phyloP scores from a whole-genome alignment of 2,888 invertebrate species.

The Neoitamus cyanurus region DNA sequence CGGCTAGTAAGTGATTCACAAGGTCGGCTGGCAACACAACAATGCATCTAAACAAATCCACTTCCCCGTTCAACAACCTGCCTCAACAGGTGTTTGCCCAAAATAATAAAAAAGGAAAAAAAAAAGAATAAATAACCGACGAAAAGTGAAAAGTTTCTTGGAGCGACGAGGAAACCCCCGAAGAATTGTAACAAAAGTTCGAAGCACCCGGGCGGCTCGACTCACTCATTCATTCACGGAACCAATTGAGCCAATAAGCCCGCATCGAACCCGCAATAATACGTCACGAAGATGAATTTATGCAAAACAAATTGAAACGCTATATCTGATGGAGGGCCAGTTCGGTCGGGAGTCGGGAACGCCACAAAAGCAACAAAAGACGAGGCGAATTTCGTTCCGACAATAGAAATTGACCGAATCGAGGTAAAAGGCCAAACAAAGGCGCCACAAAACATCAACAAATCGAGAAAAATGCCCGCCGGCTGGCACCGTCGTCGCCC shows the following conservation, averaged over 20 bases:
- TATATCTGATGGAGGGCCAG: slow-evolving; percentile 18
- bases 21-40: slow-evolving; percentile 10
- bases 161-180: not conserved
- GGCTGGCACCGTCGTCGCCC: not conserved
- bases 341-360: not conserved
- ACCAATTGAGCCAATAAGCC: slow-evolving; percentile 36
- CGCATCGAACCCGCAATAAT: slow-evolving; percentile 34
- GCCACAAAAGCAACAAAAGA: slow-evolving; percentile 38
- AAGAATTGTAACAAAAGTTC: slow-evolving; percentile 37
- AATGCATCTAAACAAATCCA: slow-evolving; percentile 44
- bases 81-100: slow-evolving; percentile 43
- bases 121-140: not conserved
- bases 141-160: not conserved
- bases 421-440: slow-evolving; percentile 43
- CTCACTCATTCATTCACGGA: slow-evolving; percentile 29
- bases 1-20: not conserved
- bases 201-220: slow-evolving; percentile 21
- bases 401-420: slow-evolving; percentile 46
- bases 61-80: slow-evolving; percentile 39
- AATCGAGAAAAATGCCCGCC: slow-evolving; percentile 35
- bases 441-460: slow-evolving; percentile 29
- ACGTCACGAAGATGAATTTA: slow-evolving; percentile 46
- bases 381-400: slow-evolving; percentile 24
- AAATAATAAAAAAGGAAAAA: not conserved
- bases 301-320: slow-evolving; percentile 45